A percentile compares a stretch with the other conserved stretches of the same genome.
phyloP scores from a whole-genome alignment of 2,888 invertebrate species.

The Atethmia centrago region DNA sequence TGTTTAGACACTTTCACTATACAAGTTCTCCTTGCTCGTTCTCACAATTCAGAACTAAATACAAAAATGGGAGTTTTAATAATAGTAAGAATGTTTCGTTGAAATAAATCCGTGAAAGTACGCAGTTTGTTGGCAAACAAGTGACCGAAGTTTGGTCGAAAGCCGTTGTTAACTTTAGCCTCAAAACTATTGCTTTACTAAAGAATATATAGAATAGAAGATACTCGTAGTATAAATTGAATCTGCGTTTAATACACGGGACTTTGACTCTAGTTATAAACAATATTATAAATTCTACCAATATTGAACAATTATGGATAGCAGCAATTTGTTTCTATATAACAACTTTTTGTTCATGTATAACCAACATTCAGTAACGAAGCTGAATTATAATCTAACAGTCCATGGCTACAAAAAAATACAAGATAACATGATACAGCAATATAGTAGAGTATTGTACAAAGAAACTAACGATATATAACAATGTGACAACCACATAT shows the following conservation, averaged over 20 bases:
- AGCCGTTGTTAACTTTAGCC: constrained; percentile 45
- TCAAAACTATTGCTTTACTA: constrained; percentile 50
- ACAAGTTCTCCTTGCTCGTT: constrained; percentile 33
- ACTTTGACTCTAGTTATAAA: constrained; percentile 14
- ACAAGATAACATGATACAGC: neutral
- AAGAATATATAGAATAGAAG: constrained; percentile 46
- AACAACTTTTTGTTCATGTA: constrained; percentile 2
- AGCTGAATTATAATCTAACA: too few species aligned
- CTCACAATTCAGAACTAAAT: constrained; percentile 26
- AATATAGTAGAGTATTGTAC: too few species aligned
- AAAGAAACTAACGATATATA: too few species aligned
- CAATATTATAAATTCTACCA: neutral
- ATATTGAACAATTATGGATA: constrained; percentile 5
- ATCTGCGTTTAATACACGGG: constrained; percentile 1
- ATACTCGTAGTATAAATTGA: constrained; percentile 34
- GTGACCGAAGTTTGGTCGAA: constrained; percentile 44
- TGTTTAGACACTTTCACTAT: constrained; percentile 37
- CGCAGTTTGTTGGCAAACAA: constrained; percentile 53
- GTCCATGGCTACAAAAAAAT: neutral
- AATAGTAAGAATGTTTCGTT: constrained; percentile 48
- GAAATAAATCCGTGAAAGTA: constrained; percentile 50
- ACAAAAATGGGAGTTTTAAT: constrained; percentile 40
- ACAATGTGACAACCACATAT: too few species aligned
- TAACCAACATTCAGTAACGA: neutral
- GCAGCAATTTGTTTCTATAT: neutral